Evolutionary conservation across 2,113 vertebrate species (phyloP), one percentile per base, ranked within the genome.

Genomic region (Poicephalus gulielmi): DNA sequence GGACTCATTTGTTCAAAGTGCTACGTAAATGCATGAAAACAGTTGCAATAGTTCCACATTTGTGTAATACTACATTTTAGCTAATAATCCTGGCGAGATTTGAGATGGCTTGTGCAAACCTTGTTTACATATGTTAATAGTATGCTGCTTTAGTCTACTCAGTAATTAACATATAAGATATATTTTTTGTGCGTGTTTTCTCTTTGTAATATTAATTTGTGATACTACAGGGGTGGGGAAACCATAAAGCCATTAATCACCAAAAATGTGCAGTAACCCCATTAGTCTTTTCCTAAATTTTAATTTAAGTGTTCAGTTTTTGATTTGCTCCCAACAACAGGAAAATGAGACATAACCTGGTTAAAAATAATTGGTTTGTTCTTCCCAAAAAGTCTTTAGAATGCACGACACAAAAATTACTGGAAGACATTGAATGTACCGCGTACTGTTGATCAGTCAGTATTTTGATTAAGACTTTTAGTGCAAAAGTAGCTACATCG

Each of bases 281-380:
- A 62, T 94, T 73, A 95, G 24, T 92, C 14, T 83, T 79, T 79
- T 83, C 53, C 63, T 80, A 82, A 82, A 81, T 63, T 88, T 85
- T 83, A 77, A 77, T 88, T 79, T 80, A 77, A 78, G 27, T 23
- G 28, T 50, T 46, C 0, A 0, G 4, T 8, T 64, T 86, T 88
- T 62, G 23, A 39, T 53, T 78, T 83, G n/a, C 62, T 90, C 75
- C 67, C 60, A 83, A n/a, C 19, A 75, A 82, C 30, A 47, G 31
- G n/a, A 84, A 96, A 95, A 91, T 50, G 13, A 92, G 64, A 77
- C 19, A 16, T 49, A 68, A 84, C 59, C 39, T 35, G 33, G 24
- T 69, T 74, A 92, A 85, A 43, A 79, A 64, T 41, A 67, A 17
- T 46, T 49, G n/a, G 71, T 89, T 62, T 76, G 19, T 23, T 78